phyloP scores from a whole-genome alignment of 1,140 invertebrate genomes.

The Bombus consobrinus region DNA sequence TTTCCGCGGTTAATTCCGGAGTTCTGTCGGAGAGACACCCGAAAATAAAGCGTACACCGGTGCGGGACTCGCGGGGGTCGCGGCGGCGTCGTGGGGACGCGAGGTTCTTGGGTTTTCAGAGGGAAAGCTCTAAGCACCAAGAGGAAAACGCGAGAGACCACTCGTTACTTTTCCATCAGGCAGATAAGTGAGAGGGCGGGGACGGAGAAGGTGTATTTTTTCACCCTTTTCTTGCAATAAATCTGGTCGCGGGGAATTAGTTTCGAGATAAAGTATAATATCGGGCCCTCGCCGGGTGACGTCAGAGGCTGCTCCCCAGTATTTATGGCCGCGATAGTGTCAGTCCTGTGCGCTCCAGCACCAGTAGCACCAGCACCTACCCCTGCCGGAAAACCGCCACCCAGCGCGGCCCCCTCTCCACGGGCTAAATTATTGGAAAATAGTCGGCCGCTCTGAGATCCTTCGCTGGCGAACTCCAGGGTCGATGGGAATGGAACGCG shows the following conservation, averaged over 20 bases:
- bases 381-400: slow-evolving; percentile 64
- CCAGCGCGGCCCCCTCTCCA: slow-evolving; percentile 30
- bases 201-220: slow-evolving; percentile 70
- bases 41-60: too few relatives aligned
- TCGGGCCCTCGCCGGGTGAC: slow-evolving; percentile 77
- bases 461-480: slow-evolving; percentile 36
- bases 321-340: slow-evolving; percentile 78
- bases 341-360: slow-evolving; percentile 73
- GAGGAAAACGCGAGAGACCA: background rate
- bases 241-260: slow-evolving; percentile 79
- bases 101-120: background rate
- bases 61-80: too few relatives aligned
- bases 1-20: too few relatives aligned
- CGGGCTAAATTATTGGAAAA: slow-evolving; percentile 78
- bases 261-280: slow-evolving; percentile 80
- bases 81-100: background rate
- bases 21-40: too few relatives aligned
- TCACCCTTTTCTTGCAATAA: slow-evolving; percentile 78
- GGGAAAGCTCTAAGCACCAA: too few relatives aligned
- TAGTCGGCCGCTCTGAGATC: slow-evolving; percentile 72
- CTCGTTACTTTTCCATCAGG: slow-evolving; percentile 70
- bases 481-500: background rate
- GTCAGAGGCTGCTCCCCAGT: slow-evolving; percentile 77
- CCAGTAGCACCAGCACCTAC: slow-evolving; percentile 40
- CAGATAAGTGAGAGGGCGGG: slow-evolving; percentile 67